Evolutionary conservation across 1,140 invertebrate genomes (phyloP).

Genomic region (Zaprionus vittiger): DNA sequence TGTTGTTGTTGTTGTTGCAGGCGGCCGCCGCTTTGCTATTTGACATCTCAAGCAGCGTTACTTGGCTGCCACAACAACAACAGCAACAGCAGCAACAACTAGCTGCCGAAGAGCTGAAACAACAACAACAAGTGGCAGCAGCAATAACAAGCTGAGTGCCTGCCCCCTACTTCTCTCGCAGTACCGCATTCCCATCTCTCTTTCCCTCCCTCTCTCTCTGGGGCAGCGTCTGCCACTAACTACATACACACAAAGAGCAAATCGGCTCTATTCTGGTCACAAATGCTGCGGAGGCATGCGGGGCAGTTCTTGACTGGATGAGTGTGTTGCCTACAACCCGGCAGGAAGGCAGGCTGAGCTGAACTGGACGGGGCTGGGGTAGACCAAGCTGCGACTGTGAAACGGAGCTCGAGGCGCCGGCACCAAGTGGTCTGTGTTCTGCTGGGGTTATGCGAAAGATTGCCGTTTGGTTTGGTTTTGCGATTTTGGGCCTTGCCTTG

Average conservation of each 20-base stretch:
- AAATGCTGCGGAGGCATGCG: conserved; percentile 54
- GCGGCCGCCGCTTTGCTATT: conserved; percentile 57
- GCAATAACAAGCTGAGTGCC: conserved; percentile 58
- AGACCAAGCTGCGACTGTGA: not conserved
- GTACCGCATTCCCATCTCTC: too few relatives aligned
- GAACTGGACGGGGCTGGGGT: not conserved
- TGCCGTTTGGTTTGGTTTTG: conserved; percentile 32
- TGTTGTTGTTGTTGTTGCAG: conserved; percentile 22
- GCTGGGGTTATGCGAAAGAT: conserved; percentile 21
- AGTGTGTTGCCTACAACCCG: conserved; percentile 38
- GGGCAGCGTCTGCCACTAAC: conserved; percentile 7
- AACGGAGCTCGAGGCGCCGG: conserved; percentile 14
- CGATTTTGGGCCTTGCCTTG: conserved; percentile 10
- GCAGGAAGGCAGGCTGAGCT: not conserved
- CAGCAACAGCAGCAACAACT: conserved; percentile 36
- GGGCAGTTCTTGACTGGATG: conserved; percentile 66
- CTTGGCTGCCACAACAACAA: conserved; percentile 29
- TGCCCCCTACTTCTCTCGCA: not conserved
- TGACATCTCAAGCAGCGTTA: conserved; percentile 80
- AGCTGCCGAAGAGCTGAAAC: conserved; percentile 26
- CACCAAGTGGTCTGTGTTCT: conserved; percentile 23
- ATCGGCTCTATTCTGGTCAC: conserved; percentile 70
- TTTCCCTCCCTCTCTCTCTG: not conserved
- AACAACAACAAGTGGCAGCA: conserved; percentile 37
- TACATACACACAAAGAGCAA: conserved; percentile 59